phyloP scores from a whole-genome alignment of 2,888 invertebrate species.

The Vanessa cardui region DNA sequence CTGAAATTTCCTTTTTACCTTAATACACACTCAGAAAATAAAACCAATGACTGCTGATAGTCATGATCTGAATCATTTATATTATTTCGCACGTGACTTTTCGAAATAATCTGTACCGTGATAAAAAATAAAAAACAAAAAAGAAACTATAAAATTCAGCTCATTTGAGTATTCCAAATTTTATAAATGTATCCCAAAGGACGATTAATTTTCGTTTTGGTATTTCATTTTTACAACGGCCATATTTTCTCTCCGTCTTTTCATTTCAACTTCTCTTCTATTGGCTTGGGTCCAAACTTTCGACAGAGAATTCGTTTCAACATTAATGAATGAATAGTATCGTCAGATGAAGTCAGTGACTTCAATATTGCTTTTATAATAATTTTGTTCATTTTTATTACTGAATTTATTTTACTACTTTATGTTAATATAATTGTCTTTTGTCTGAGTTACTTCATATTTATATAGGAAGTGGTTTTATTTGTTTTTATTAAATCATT shows the following conservation, averaged over 20 bases:
- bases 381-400: background rate
- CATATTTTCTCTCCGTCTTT: background rate
- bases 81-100: too few relatives aligned
- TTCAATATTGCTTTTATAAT: background rate
- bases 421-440: background rate
- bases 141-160: too few relatives aligned
- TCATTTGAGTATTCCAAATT: too few relatives aligned
- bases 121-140: too few relatives aligned
- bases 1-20: too few relatives aligned
- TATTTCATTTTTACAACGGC: background rate
- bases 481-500: background rate
- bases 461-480: background rate
- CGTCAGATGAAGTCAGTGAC: too few relatives aligned
- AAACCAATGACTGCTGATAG: too few relatives aligned
- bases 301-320: background rate
- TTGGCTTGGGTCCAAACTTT: conserved; percentile 1
- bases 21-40: too few relatives aligned
- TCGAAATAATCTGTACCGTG: too few relatives aligned
- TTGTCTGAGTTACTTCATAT: background rate
- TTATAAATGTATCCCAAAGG: too few relatives aligned
- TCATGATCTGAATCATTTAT: too few relatives aligned
- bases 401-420: background rate
- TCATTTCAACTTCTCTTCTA: background rate
- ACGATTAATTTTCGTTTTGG: background rate
- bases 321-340: background rate